These are phyloP conservation scores for Trisateles emortualis DNA, from an alignment of 2,888 invertebrate genomes.

Conservation along the genomic window DNA sequence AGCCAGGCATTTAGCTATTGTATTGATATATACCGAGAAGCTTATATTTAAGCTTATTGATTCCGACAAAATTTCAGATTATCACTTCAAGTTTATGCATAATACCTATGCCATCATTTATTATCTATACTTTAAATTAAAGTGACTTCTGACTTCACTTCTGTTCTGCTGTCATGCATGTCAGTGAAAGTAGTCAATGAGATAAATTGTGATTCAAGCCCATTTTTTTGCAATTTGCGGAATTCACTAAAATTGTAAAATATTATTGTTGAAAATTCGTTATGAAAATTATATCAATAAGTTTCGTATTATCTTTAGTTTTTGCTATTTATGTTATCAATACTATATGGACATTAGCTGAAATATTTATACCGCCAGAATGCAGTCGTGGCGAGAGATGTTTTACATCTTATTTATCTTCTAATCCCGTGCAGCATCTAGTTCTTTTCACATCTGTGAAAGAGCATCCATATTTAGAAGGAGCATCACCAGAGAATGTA, in stretches of 20 bases:
- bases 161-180: too few relatives aligned
- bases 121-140: too few relatives aligned
- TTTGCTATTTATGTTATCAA: slow-evolving; percentile 91
- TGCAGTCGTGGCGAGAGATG: slow-evolving; percentile 89
- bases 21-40: too few relatives aligned
- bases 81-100: too few relatives aligned
- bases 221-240: too few relatives aligned
- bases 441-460: slow-evolving; percentile 89
- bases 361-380: slow-evolving; percentile 90
- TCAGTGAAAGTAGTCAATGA: too few relatives aligned
- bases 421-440: slow-evolving; percentile 90
- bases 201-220: too few relatives aligned
- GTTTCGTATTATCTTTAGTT: slow-evolving; percentile 87
- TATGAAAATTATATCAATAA: slow-evolving; percentile 87
- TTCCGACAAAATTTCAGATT: too few relatives aligned
- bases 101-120: too few relatives aligned
- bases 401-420: slow-evolving; percentile 89
- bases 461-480: slow-evolving; percentile 85
- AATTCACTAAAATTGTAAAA: neutral
- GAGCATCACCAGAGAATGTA: slow-evolving; percentile 72
- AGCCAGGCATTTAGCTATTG: too few relatives aligned
- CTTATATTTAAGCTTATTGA: too few relatives aligned
- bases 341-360: slow-evolving; percentile 92
- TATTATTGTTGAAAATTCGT: slow-evolving; percentile 13
- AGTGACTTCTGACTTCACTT: too few relatives aligned